phyloP scores from a whole-genome alignment of 2,888 invertebrate genomes.

The Orthosia gracilis region DNA sequence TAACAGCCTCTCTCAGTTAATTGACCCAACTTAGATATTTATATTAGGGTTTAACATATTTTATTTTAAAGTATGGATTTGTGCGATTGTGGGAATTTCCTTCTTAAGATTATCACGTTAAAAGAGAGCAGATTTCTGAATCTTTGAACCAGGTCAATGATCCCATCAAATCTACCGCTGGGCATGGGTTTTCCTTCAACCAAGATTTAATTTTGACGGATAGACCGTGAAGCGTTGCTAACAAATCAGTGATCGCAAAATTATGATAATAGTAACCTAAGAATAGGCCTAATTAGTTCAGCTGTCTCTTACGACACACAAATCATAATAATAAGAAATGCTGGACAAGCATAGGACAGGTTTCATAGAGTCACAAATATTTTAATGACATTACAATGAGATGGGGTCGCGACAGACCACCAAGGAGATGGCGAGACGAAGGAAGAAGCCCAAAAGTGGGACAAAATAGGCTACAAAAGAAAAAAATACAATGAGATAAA shows the following conservation, averaged over 20 bases:
- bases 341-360: background rate
- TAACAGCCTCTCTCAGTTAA: constrained; percentile 77
- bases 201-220: constrained; percentile 18
- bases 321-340: background rate
- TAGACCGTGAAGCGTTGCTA: constrained; percentile 38
- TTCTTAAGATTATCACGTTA: constrained; percentile 1
- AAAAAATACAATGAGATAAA: too few species aligned
- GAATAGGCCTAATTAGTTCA: constrained; percentile 3
- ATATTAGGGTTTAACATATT: constrained; percentile 74
- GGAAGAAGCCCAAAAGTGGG: too few species aligned
- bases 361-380: background rate
- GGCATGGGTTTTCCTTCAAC: constrained; percentile 17
- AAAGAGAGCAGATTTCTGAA: constrained; percentile 11
- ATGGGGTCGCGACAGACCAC: too few species aligned
- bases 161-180: background rate
- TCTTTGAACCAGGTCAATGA: constrained; percentile 19
- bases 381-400: background rate
- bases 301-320: background rate
- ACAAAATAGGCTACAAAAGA: too few species aligned
- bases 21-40: constrained; percentile 81
- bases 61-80: constrained; percentile 54
- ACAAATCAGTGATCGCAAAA: constrained; percentile 27
- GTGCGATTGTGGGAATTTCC: constrained; percentile 58
- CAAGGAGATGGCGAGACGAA: too few species aligned
- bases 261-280: constrained; percentile 28